phyloP scores from a whole-genome alignment of 2,888 invertebrate species.

The Leucophenga maculata region DNA sequence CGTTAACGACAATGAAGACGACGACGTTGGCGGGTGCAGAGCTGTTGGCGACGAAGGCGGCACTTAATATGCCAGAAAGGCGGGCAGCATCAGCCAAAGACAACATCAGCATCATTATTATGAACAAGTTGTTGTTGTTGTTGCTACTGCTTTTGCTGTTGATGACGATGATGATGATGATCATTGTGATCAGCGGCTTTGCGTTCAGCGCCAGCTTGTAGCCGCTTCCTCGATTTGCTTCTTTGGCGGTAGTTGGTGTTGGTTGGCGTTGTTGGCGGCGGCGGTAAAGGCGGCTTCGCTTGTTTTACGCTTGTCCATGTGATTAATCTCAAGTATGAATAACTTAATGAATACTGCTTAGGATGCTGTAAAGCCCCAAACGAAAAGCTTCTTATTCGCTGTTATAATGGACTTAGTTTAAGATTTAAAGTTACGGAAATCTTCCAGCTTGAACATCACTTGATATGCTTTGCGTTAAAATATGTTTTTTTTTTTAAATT shows the following conservation, averaged over 20 bases:
- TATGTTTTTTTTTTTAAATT: no score
- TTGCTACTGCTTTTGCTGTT: neutral
- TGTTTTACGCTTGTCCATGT: constrained; percentile 11
- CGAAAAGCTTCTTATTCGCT: no score
- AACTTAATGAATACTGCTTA: no score
- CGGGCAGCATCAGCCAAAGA: constrained; percentile 7
- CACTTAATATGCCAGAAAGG: neutral
- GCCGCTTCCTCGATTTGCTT: neutral
- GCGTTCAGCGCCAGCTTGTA: neutral
- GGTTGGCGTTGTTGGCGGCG: no score
- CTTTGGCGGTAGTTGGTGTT: no score
- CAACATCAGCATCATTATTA: neutral
- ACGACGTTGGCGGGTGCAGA: neutral
- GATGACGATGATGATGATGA: neutral
- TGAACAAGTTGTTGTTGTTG: neutral
- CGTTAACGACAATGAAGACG: neutral
- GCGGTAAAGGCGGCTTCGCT: neutral
- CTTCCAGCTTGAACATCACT: no score
- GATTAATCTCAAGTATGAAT: constrained; percentile 21
- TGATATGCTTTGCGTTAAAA: no score
- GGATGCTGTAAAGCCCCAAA: no score
- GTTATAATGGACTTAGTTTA: no score
- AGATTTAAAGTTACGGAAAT: no score
- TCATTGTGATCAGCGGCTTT: neutral
- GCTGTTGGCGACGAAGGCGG: neutral